A percentile compares a stretch with the other conserved stretches of the same genome.
Evolutionary conservation across 2,797 vertebrate species (phyloP).

Genomic region (Molossus molossus): DNA sequence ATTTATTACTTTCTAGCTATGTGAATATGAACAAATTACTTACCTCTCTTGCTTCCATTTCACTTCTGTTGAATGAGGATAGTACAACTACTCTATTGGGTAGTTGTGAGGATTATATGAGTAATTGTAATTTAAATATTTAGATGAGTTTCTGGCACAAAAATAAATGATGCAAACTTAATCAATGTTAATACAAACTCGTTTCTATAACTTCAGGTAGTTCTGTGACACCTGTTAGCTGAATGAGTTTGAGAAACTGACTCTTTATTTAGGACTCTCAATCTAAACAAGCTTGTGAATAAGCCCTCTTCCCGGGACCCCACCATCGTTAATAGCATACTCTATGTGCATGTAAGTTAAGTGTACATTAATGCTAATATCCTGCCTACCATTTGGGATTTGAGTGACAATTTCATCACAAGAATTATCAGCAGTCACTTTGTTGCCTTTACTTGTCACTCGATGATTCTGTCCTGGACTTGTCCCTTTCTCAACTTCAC

Average conservation of each 20-base stretch:
- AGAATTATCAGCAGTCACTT: constrained; percentile 44
- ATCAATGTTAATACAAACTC: neutral
- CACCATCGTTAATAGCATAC: neutral
- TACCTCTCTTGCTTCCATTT: neutral
- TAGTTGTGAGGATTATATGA: neutral
- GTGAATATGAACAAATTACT: neutral
- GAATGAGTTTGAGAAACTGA: neutral
- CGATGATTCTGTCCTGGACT: constrained; percentile 5
- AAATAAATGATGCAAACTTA: neutral
- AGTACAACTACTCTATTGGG: neutral
- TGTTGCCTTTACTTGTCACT: constrained; percentile 53
- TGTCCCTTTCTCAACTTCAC: constrained; percentile 21
- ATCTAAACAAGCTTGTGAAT: neutral
- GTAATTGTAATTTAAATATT: neutral
- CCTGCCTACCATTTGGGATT: neutral
- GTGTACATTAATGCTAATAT: neutral
- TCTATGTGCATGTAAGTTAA: neutral
- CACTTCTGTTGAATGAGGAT: neutral
- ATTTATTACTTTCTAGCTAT: neutral
- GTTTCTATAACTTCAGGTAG: neutral
- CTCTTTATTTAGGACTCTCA: neutral
- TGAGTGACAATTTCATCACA: constrained; percentile 59
- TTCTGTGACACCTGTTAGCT: neutral
- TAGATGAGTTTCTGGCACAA: neutral
- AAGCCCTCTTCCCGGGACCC: neutral